Conservation (phyloP, 53 echinoderm and acorn worm genomes). For the Holothuria leucospilota region DNA sequence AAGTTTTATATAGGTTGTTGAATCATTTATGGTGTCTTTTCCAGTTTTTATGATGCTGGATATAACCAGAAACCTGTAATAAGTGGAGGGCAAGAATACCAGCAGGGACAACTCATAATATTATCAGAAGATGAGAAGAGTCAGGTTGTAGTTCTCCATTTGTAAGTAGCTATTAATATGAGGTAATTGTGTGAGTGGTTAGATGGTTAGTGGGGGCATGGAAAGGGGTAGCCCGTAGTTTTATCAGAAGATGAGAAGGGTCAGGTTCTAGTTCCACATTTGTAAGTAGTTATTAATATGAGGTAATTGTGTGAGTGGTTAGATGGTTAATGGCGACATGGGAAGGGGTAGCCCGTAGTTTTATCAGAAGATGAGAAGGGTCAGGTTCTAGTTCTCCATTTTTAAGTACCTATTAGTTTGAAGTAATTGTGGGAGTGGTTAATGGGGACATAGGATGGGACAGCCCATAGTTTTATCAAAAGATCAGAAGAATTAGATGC, state of each 20-base stretch:
- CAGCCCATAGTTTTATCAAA: neutral
- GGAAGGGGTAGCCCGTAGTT: neutral
- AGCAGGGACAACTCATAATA: neutral
- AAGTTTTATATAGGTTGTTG: no score
- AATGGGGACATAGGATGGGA: neutral
- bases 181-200: no score
- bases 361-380: neutral
- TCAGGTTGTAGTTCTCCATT: slow-evolving; percentile 8
- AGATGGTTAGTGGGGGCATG: neutral
- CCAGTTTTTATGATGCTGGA: no score
- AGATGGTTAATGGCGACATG: neutral
- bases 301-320: no score
- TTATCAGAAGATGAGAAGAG: slow-evolving; percentile 11
- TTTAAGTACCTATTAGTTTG: no score
- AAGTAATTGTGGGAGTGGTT: no score
- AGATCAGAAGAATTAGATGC: neutral
- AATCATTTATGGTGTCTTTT: no score
- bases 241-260: neutral
- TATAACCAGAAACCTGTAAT: no score
- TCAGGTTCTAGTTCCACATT: no score
- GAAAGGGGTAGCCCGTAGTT: neutral
- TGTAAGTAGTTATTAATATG: no score
- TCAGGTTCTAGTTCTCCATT: no score
- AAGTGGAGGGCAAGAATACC: neutral
- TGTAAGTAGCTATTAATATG: neutral